Percentiles rank a stretch among this genome's conserved stretches.
phyloP scores from a whole-genome alignment of 2,113 vertebrate species.

The Paradisaea rubra region DNA sequence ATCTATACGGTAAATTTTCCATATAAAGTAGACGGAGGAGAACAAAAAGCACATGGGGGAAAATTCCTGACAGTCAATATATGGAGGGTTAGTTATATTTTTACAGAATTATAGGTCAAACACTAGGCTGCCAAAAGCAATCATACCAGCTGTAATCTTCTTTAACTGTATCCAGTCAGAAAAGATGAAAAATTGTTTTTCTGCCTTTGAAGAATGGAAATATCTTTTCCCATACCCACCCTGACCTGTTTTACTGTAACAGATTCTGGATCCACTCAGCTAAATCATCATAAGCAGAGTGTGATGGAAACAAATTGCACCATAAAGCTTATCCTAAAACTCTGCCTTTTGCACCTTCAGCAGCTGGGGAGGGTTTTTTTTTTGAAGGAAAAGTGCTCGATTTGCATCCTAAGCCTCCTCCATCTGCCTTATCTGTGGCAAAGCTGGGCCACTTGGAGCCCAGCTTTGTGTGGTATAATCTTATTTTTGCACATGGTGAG shows the following conservation, averaged over 20 bases:
- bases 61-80: background rate
- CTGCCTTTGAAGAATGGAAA: constrained; percentile 42
- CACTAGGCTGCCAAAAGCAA: background rate
- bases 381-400: background rate
- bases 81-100: background rate
- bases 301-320: constrained; percentile 15
- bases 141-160: constrained; percentile 15
- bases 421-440: background rate
- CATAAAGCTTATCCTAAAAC: background rate
- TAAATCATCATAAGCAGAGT: background rate
- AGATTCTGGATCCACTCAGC: constrained; percentile 4
- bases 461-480: background rate
- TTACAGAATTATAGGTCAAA: constrained; percentile 26
- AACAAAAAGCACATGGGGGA: background rate
- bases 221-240: background rate
- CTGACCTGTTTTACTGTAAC: constrained; percentile 1
- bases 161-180: constrained; percentile 28
- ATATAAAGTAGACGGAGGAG: background rate
- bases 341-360: constrained; percentile 15
- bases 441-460: background rate
- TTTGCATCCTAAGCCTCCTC: constrained; percentile 22
- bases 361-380: background rate
- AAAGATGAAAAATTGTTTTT: constrained; percentile 47
- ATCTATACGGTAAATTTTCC: background rate
- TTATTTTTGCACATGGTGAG: constrained; percentile 25